These are phyloP conservation scores for Rhagoletis pomonella DNA, from an alignment of 1,140 invertebrate species.

Conservation along the genomic window DNA sequence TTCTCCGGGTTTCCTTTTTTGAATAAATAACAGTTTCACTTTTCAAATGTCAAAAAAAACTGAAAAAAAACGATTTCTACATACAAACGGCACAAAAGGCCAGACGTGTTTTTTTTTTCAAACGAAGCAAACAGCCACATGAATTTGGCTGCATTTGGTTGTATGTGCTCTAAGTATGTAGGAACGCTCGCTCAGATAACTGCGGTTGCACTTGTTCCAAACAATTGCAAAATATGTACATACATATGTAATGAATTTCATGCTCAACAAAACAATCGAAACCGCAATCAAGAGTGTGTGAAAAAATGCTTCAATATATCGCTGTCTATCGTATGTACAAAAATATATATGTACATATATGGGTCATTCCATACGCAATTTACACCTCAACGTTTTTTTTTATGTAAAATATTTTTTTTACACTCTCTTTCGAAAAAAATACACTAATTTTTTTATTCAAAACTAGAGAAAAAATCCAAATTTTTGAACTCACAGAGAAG, in stretches of 20 bases:
- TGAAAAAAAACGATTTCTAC: background rate
- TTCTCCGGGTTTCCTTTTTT: background rate
- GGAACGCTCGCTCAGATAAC: background rate
- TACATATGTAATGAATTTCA: background rate
- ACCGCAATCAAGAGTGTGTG: constrained; percentile 30
- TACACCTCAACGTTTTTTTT: too few species aligned
- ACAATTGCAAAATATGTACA: background rate
- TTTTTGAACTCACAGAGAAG: too few species aligned
- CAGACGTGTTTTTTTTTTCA: background rate
- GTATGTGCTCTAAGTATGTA: background rate
- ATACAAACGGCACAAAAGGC: background rate
- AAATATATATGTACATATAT: background rate
- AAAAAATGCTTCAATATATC: background rate
- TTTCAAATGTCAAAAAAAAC: constrained; percentile 18
- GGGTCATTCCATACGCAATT: too few species aligned
- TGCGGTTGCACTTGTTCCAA: constrained; percentile 34
- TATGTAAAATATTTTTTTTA: too few species aligned
- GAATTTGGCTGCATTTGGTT: background rate
- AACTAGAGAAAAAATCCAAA: too few species aligned
- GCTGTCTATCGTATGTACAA: background rate
- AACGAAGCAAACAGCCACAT: background rate
- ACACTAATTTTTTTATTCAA: too few species aligned
- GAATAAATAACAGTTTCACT: constrained; percentile 22
- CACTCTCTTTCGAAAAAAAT: too few species aligned
- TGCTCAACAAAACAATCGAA: constrained; percentile 14